Evolutionary conservation across 2,888 invertebrate genomes (phyloP).

Genomic region (Tachina fera): DNA sequence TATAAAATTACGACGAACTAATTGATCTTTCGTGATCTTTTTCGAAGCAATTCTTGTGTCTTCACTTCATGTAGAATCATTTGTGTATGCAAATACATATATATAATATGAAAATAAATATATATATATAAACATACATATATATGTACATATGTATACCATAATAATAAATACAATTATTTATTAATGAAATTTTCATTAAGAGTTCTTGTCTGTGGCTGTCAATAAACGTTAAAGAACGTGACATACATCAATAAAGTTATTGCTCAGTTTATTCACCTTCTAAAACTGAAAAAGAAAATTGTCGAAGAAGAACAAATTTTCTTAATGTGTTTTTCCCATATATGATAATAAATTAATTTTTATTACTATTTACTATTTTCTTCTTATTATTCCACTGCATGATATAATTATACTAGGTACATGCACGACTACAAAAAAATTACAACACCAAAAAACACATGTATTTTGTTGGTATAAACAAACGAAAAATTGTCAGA

Average conservation of each 20-base stretch:
- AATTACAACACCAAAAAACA: too few relatives aligned
- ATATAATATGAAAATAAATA: too few relatives aligned
- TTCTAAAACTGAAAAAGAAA: background rate
- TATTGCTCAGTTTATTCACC: background rate
- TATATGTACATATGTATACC: too few relatives aligned
- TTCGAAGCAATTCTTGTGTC: constrained; percentile 30
- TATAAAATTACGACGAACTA: constrained; percentile 53
- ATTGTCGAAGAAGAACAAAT: too few relatives aligned
- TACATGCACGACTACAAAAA: too few relatives aligned
- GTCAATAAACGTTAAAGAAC: background rate
- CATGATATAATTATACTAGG: too few relatives aligned
- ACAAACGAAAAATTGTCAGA: too few relatives aligned
- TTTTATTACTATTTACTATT: too few relatives aligned
- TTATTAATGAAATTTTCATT: background rate
- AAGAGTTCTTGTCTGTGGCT: background rate
- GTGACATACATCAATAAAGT: constrained; percentile 19
- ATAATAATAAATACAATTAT: background rate
- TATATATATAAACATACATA: background rate
- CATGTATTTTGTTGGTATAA: too few relatives aligned
- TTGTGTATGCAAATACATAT: background rate
- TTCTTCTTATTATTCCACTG: too few relatives aligned
- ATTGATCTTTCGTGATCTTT: constrained; percentile 66
- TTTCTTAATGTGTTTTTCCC: too few relatives aligned
- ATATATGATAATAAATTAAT: too few relatives aligned
- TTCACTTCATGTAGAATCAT: constrained; percentile 14